phyloP scores from a whole-genome alignment of 2,888 invertebrate species.

The Subacronicta megacephala region DNA sequence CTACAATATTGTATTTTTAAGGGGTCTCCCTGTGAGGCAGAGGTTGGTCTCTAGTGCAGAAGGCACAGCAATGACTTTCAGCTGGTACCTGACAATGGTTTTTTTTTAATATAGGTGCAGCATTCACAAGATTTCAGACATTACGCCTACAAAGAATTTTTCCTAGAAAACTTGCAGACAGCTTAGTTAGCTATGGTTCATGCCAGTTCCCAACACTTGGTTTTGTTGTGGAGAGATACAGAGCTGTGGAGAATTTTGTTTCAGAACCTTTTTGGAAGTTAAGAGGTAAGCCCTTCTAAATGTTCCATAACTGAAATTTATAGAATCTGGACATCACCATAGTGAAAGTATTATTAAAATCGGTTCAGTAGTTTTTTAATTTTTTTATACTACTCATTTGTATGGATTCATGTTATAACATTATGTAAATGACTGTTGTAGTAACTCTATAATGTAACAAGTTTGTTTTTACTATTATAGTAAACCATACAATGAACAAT shows the following conservation, averaged over 20 bases:
- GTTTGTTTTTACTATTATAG: constrained; percentile 80
- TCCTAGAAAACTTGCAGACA: constrained; percentile 92
- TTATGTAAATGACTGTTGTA: no score
- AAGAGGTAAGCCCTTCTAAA: constrained; percentile 90
- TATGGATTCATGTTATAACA: no score
- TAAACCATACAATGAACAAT: constrained; percentile 93
- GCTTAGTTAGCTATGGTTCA: constrained; percentile 98
- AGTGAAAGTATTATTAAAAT: no score
- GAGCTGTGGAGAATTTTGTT: constrained; percentile 97
- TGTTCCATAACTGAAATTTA: no score
- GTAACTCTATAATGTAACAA: constrained; percentile 60
- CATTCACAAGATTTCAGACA: constrained; percentile 99
- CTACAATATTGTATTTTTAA: no score
- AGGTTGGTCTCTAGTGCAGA: no score
- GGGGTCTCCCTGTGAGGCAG: no score
- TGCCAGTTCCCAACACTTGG: constrained; percentile 99
- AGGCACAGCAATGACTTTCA: no score
- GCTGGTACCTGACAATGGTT: no score
- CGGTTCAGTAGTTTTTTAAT: no score
- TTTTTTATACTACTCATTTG: no score
- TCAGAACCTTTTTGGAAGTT: constrained; percentile 99
- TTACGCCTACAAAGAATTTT: constrained; percentile 95
- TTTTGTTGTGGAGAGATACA: constrained; percentile 99
- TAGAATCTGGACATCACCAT: no score
- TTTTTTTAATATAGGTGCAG: constrained; percentile 92